These are phyloP conservation scores for Netelia fuscicornis DNA, from an alignment of 2,888 invertebrate species.

Conservation along the genomic window DNA sequence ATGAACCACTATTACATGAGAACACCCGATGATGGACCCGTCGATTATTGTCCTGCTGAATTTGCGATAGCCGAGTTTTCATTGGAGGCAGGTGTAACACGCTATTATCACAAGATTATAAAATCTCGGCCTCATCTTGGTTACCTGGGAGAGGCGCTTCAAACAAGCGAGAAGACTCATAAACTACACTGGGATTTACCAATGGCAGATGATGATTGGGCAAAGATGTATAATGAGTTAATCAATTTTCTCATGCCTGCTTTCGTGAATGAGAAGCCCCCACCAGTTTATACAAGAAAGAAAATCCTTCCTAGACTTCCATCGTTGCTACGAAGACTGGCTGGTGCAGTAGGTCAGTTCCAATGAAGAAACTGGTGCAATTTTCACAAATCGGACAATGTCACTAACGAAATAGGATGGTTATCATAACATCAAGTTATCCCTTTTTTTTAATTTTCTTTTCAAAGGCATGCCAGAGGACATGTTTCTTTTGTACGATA, in stretches of 20 bases:
- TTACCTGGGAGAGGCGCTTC: conserved; percentile 83
- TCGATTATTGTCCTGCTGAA: conserved; percentile 86
- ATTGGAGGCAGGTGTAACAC: conserved; percentile 83
- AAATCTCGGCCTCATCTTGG: conserved; percentile 84
- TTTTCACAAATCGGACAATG: background rate
- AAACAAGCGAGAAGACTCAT: conserved; percentile 85
- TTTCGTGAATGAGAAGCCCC: conserved; percentile 71
- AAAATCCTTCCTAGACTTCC: conserved; percentile 58
- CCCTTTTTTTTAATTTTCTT: conserved; percentile 53
- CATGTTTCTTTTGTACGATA: conserved; percentile 55
- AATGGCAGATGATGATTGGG: conserved; percentile 79
- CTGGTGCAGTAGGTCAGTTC: conserved; percentile 70
- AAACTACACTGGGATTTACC: conserved; percentile 83
- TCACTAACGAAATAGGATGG: background rate
- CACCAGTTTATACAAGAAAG: conserved; percentile 84
- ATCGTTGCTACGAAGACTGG: conserved; percentile 72
- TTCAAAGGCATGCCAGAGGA: conserved; percentile 40
- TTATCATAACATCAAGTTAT: background rate
- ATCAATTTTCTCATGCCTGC: conserved; percentile 82
- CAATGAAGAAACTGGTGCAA: background rate
- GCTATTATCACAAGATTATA: conserved; percentile 82
- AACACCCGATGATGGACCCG: conserved; percentile 52
- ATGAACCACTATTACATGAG: conserved; percentile 81
- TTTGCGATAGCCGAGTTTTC: conserved; percentile 85
- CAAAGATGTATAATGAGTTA: conserved; percentile 83